Conservation (phyloP, 2,113 vertebrate genomes). For the Jacana jacana region DNA sequence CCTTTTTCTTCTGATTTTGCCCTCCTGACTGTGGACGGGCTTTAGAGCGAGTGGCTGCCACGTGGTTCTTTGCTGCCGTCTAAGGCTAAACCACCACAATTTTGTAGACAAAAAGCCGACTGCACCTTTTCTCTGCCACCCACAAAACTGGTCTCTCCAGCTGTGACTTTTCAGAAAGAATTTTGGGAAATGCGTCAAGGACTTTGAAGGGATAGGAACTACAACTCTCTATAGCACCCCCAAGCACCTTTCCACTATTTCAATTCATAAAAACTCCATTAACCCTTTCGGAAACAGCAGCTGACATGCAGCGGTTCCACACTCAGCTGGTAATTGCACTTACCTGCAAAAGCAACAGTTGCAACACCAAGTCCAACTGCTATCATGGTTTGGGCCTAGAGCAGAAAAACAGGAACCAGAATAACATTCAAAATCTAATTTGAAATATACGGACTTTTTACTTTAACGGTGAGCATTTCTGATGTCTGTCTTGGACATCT, state of each 20-base stretch:
- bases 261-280: not conserved
- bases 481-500: not conserved
- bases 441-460: not conserved
- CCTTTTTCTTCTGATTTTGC: too few relatives aligned
- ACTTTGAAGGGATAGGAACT: not conserved
- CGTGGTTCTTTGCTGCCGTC: too few relatives aligned
- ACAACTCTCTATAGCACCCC: not conserved
- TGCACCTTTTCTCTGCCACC: not conserved
- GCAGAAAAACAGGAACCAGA: not conserved
- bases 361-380: constrained; percentile 89
- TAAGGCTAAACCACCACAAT: too few relatives aligned
- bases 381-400: constrained; percentile 84
- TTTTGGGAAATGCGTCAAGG: not conserved
- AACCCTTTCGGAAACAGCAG: not conserved
- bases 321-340: not conserved
- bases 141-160: not conserved
- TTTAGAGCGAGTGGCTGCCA: too few relatives aligned
- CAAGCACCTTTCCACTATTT: not conserved
- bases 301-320: not conserved
- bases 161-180: not conserved
- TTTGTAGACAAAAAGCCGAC: not conserved
- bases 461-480: not conserved
- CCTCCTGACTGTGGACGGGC: too few relatives aligned
- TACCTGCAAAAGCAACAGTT: constrained; percentile 89
- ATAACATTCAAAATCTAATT: not conserved